Evolutionary conservation across 2,888 invertebrate species (phyloP).

Genomic region (Oxytorus armatus): DNA sequence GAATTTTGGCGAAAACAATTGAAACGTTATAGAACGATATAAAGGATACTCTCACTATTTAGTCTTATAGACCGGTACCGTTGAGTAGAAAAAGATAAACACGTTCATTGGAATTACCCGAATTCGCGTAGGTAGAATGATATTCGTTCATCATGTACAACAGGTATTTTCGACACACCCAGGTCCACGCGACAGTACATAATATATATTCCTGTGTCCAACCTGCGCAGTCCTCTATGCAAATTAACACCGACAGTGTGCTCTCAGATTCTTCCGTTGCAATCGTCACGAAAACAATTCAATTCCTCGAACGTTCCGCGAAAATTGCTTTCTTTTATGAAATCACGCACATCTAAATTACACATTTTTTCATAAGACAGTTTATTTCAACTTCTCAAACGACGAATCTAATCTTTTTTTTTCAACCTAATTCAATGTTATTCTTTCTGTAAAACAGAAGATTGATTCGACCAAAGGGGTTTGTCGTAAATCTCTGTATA

Average conservation of each 20-base stretch:
- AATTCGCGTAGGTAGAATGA: conserved; percentile 50
- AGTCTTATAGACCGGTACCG: not conserved
- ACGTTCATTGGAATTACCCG: conserved; percentile 8
- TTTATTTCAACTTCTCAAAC: not conserved
- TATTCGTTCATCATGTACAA: conserved; percentile 14
- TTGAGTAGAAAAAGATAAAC: conserved; percentile 8
- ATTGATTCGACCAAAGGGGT: not conserved
- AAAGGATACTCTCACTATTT: not conserved
- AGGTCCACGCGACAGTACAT: conserved; percentile 21
- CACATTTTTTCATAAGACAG: not conserved
- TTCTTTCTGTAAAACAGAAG: not conserved
- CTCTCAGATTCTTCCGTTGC: conserved; percentile 39
- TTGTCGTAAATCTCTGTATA: not conserved
- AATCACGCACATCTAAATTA: too few species aligned
- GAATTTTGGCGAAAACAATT: not conserved
- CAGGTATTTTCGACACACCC: conserved; percentile 57
- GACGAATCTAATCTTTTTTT: not conserved
- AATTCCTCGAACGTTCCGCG: conserved; percentile 5
- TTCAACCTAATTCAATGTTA: too few species aligned
- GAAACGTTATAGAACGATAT: not conserved
- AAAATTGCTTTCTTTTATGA: not conserved
- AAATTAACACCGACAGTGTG: conserved; percentile 24
- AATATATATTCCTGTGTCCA: conserved; percentile 35
- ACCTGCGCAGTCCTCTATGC: conserved; percentile 45
- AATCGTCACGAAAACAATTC: conserved; percentile 45